These are phyloP conservation scores for Dinothrombium tinctorium DNA, from an alignment of 1,140 invertebrate genomes.

Conservation along the genomic window DNA sequence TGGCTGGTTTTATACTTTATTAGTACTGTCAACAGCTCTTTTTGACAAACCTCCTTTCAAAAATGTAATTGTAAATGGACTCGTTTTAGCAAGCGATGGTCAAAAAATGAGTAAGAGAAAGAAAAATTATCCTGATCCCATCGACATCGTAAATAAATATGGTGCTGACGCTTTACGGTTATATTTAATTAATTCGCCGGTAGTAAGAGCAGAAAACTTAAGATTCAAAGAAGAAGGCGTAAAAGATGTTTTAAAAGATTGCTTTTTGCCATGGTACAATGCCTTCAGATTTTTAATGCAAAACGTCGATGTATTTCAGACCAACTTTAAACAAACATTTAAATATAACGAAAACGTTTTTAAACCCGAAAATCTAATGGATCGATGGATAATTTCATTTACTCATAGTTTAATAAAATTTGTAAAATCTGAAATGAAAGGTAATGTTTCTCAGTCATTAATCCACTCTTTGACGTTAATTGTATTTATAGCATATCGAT, in stretches of 20 bases:
- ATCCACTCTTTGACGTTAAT: too few relatives aligned
- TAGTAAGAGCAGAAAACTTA: constrained; percentile 86
- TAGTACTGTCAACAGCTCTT: constrained; percentile 86
- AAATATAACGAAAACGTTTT: constrained; percentile 15
- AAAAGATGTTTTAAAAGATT: constrained; percentile 82
- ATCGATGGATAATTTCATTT: constrained; percentile 89
- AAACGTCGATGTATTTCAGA: constrained; percentile 60
- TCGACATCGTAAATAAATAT: constrained; percentile 71
- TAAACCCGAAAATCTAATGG: constrained; percentile 58
- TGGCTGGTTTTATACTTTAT: constrained; percentile 94
- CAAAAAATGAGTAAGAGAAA: constrained; percentile 99
- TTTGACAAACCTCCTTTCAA: constrained; percentile 93
- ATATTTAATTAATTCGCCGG: constrained; percentile 94
- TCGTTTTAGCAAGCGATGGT: constrained; percentile 82
- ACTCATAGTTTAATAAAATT: constrained; percentile 74
- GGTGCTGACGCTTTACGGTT: constrained; percentile 86
- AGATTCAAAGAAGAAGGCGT: constrained; percentile 94
- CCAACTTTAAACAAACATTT: constrained; percentile 24
- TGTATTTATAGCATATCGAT: constrained; percentile 64
- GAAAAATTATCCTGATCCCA: constrained; percentile 94
- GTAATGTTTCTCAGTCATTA: too few relatives aligned
- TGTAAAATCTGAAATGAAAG: constrained; percentile 72
- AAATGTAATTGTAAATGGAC: constrained; percentile 84
- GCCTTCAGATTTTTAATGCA: constrained; percentile 86
- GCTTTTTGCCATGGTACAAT: constrained; percentile 97